These are phyloP conservation scores for Heteromyza rotundicornis DNA, from an alignment of 2,888 invertebrate genomes.

Conservation along the genomic window DNA sequence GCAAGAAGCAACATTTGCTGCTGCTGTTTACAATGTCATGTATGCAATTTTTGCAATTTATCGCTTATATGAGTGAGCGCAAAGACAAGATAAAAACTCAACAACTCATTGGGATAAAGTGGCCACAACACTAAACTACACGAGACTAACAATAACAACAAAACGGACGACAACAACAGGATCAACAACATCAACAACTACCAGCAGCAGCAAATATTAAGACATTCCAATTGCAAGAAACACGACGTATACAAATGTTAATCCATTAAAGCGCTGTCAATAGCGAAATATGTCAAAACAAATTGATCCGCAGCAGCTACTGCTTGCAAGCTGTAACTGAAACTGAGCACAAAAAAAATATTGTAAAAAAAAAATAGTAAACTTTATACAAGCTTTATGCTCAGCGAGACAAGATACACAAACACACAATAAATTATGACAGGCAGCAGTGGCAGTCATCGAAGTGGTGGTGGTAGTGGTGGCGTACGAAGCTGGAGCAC, in stretches of 20 bases:
- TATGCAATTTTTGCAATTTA: not conserved
- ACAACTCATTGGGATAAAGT: not conserved
- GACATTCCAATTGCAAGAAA: conserved; percentile 25
- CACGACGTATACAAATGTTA: conserved; percentile 58
- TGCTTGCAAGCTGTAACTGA: conserved; percentile 29
- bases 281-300: conserved; percentile 57
- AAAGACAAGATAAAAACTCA: not conserved
- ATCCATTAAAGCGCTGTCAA: conserved; percentile 60
- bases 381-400: not conserved
- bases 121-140: not conserved
- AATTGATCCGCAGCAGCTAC: conserved; percentile 29
- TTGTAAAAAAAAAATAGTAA: not conserved
- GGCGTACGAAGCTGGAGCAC: not conserved
- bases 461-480: too few species aligned
- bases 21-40: not conserved
- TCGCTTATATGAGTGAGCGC: not conserved
- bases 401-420: not conserved
- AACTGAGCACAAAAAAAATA: too few species aligned
- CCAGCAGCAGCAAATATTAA: not conserved
- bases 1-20: not conserved
- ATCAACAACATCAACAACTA: not conserved
- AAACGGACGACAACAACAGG: not conserved
- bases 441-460: not conserved
- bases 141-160: not conserved
- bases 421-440: conserved; percentile 12